These are phyloP conservation scores for Loriculus beryllinus DNA, from an alignment of 2,797 vertebrate genomes.

Conservation along the genomic window DNA sequence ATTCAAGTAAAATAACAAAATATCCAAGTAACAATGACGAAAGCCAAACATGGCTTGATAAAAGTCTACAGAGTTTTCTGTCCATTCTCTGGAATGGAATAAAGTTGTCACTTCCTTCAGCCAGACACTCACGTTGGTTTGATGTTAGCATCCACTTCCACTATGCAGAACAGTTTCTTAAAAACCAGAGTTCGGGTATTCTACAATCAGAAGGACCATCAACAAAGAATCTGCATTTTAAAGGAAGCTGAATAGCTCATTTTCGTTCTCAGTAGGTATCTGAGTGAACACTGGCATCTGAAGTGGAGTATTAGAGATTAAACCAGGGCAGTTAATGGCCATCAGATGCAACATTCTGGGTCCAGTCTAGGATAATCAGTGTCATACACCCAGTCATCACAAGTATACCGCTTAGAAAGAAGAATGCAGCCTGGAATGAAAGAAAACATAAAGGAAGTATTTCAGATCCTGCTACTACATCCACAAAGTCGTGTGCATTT, in stretches of 20 bases:
- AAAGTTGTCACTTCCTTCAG: conserved; percentile 83
- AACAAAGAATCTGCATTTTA: conserved; percentile 74
- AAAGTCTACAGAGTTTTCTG: conserved; percentile 80
- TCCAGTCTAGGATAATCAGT: conserved; percentile 91
- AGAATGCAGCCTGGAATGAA: conserved; percentile 82
- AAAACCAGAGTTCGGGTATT: conserved; percentile 73
- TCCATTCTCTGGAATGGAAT: conserved; percentile 99
- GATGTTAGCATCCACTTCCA: conserved; percentile 72
- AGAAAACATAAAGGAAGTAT: conserved; percentile 6
- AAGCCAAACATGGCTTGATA: conserved; percentile 89
- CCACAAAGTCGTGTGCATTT: neutral
- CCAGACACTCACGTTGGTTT: conserved; percentile 75
- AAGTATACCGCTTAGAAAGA: conserved; percentile 84
- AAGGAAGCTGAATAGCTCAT: conserved; percentile 77
- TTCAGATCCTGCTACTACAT: neutral
- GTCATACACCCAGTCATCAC: conserved; percentile 90
- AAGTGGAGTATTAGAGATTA: conserved; percentile 48
- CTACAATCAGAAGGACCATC: conserved; percentile 78
- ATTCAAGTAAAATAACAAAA: conserved; percentile 86
- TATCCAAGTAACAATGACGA: conserved; percentile 79
- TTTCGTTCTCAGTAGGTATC: conserved; percentile 70
- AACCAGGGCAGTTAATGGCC: conserved; percentile 79
- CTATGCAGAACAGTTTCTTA: conserved; percentile 76
- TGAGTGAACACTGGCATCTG: conserved; percentile 71
- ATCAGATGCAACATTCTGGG: conserved; percentile 66